Evolutionary conservation across 1,140 invertebrate species (phyloP).

Genomic region (Rhopalosiphum maidis): DNA sequence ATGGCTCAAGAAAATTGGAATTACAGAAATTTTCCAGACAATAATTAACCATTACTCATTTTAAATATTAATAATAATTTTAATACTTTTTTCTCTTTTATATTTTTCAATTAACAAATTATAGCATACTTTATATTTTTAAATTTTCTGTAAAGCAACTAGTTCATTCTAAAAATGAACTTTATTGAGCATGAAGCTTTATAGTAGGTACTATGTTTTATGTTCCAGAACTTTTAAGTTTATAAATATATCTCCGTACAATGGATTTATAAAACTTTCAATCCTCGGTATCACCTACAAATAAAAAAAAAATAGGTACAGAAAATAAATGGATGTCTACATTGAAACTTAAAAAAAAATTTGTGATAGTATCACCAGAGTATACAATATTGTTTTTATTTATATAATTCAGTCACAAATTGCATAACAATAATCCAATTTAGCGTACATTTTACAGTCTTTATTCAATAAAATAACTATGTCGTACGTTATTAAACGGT

Average conservation of each 20-base stretch:
- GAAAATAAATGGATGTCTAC: not conserved
- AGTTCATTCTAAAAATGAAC: not conserved
- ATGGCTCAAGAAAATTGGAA: not conserved
- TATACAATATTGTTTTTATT: not conserved
- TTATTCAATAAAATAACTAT: constrained; percentile 9
- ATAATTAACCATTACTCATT: no score
- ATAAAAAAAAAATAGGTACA: not conserved
- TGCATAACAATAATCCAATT: not conserved
- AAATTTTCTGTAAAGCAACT: not conserved
- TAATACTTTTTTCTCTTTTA: not conserved
- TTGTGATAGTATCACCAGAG: not conserved
- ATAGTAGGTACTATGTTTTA: not conserved
- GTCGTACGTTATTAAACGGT: not conserved
- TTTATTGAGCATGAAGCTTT: not conserved
- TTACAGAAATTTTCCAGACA: not conserved
- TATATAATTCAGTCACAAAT: not conserved
- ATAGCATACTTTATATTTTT: not conserved
- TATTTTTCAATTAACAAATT: not conserved
- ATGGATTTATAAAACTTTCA: not conserved
- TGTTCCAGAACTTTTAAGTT: not conserved
- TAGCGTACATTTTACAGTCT: not conserved
- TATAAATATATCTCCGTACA: not conserved
- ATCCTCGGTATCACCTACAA: not conserved
- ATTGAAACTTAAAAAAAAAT: not conserved
- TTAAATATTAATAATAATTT: not conserved